These are phyloP conservation scores for Rhagonycha fulva DNA, from an alignment of 2,888 invertebrate genomes.

Conservation along the genomic window DNA sequence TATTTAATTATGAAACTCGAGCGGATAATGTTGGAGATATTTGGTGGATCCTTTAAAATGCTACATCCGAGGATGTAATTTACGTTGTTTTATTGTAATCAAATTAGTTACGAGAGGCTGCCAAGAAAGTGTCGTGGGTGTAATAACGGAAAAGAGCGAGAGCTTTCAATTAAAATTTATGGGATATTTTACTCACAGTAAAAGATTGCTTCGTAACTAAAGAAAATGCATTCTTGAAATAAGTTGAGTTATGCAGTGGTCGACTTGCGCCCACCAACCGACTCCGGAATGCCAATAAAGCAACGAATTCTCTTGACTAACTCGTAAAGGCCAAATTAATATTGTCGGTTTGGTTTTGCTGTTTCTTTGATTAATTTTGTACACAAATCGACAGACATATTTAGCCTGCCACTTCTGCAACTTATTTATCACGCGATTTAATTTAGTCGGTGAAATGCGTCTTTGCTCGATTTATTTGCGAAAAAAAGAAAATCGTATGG, in stretches of 20 bases:
- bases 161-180: background rate
- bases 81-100: background rate
- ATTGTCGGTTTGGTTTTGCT: background rate
- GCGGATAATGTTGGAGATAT: conserved; percentile 8
- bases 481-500: background rate
- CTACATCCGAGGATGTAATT: background rate
- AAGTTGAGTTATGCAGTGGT: conserved; percentile 24
- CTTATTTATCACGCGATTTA: background rate
- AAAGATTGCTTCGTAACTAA: background rate
- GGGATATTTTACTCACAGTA: background rate
- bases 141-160: background rate
- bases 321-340: conserved; percentile 21
- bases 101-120: background rate
- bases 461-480: background rate
- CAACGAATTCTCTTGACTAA: conserved; percentile 7
- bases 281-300: conserved; percentile 26
- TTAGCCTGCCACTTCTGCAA: background rate
- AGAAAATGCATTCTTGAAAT: conserved; percentile 17
- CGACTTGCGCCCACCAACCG: conserved; percentile 15
- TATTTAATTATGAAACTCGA: conserved; percentile 17
- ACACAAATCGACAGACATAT: background rate
- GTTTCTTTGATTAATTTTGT: background rate
- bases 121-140: background rate
- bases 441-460: background rate
- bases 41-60: conserved; percentile 17